Evolutionary conservation across 2,797 vertebrate species (phyloP).

Genomic region (Chiropotes sagulatus): DNA sequence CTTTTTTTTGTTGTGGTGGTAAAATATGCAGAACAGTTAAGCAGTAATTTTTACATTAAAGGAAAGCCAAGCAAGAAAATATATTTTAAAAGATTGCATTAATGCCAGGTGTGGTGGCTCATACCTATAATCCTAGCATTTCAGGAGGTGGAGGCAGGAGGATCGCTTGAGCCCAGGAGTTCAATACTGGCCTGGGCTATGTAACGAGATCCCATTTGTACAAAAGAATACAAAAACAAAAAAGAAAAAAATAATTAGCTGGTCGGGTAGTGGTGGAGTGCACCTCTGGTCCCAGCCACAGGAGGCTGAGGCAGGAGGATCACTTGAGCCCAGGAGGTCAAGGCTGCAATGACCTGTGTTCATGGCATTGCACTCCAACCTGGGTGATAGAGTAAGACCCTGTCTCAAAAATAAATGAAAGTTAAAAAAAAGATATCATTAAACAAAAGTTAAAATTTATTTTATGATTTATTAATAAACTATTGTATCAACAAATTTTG

Average conservation of each 20-base stretch:
- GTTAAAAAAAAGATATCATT: neutral
- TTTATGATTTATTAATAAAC: slow-evolving; percentile 16
- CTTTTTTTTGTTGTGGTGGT: neutral
- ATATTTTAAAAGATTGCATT: neutral
- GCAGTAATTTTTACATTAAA: neutral
- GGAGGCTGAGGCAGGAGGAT: neutral
- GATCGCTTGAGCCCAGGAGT: neutral
- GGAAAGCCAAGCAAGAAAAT: neutral
- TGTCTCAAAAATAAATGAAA: neutral
- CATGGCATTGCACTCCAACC: neutral
- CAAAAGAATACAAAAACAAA: neutral
- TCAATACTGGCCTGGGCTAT: neutral
- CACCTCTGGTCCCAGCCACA: neutral
- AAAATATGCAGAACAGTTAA: neutral
- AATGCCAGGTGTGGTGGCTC: neutral
- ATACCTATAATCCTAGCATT: neutral
- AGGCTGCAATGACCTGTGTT: neutral
- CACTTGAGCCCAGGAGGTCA: neutral
- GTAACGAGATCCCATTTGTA: neutral
- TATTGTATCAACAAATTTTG: neutral
- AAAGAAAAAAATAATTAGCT: neutral
- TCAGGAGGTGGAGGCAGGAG: neutral
- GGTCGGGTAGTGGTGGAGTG: neutral
- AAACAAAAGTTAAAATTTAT: neutral
- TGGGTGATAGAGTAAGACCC: neutral